Conservation (phyloP, 2,113 vertebrate genomes). For the Scytalopus superciliaris region DNA sequence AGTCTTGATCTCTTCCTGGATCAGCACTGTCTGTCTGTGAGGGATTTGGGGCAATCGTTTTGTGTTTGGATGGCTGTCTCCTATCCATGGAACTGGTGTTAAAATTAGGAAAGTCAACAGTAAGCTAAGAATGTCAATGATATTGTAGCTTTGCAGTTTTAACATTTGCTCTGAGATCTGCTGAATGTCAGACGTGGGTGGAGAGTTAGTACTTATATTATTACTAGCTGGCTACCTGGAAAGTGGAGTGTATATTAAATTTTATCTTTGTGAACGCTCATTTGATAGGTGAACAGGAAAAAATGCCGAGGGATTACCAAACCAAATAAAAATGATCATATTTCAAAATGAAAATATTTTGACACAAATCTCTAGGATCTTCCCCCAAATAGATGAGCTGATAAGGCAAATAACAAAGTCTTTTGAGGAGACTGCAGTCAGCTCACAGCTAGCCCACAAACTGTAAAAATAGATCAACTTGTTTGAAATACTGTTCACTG, state of each 20-base stretch:
- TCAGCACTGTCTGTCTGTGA: background rate
- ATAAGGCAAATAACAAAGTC: background rate
- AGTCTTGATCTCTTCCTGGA: background rate
- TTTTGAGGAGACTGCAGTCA: background rate
- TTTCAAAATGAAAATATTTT: background rate
- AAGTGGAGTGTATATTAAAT: background rate
- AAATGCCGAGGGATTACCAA: background rate
- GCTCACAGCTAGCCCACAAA: background rate
- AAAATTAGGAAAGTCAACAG: background rate
- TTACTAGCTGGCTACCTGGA: background rate
- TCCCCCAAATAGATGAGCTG: background rate
- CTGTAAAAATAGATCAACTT: background rate
- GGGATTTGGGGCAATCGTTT: background rate
- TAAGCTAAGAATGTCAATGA: background rate
- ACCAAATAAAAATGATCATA: background rate
- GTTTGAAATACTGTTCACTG: background rate
- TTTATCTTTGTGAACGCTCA: background rate
- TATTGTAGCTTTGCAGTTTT: background rate
- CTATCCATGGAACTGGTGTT: background rate
- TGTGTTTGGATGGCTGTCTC: background rate
- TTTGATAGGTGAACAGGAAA: background rate
- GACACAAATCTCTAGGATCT: fast-evolving
- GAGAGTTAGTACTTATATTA: background rate
- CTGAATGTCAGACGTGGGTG: background rate
- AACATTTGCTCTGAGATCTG: background rate